Percentiles rank a stretch among this genome's conserved stretches.
Evolutionary conservation across 2,888 invertebrate species (phyloP).

Genomic region (Melikaiella ostensackeni): DNA sequence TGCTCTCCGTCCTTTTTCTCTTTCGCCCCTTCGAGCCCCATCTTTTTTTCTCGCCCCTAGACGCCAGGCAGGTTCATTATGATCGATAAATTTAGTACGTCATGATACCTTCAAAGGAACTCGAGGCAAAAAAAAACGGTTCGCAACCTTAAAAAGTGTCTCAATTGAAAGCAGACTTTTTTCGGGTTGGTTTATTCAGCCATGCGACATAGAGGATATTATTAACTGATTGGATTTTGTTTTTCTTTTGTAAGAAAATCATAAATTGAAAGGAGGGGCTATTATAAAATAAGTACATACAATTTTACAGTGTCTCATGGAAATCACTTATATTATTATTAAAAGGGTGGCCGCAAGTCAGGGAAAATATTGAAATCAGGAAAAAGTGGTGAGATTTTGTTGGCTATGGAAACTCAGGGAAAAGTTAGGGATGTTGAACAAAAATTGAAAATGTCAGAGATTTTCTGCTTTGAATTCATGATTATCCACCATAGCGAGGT

Average conservation of each 20-base stretch:
- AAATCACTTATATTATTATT: too few relatives aligned
- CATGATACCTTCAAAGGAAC: slow-evolving; percentile 40
- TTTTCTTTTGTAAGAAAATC: background rate
- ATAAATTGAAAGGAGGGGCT: background rate
- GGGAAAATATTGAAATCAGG: too few relatives aligned
- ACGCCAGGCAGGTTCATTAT: slow-evolving; percentile 45
- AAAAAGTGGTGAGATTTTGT: too few relatives aligned
- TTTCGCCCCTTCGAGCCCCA: slow-evolving; percentile 14
- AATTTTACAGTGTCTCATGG: too few relatives aligned
- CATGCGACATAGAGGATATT: background rate
- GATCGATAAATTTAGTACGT: slow-evolving; percentile 46
- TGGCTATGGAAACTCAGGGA: too few relatives aligned
- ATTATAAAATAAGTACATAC: background rate
- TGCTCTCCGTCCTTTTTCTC: slow-evolving; percentile 43
- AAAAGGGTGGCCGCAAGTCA: too few relatives aligned
- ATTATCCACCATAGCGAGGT: too few relatives aligned
- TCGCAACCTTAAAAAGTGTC: slow-evolving; percentile 39
- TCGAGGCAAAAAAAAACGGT: slow-evolving; percentile 35
- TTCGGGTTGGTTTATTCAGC: background rate
- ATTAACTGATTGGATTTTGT: background rate
- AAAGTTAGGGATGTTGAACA: too few relatives aligned
- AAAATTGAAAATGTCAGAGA: too few relatives aligned
- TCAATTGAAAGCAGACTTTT: slow-evolving; percentile 31
- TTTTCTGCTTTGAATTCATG: too few relatives aligned
- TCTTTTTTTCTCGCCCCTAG: slow-evolving; percentile 40